Evolutionary conservation across 2,113 vertebrate species (phyloP).

Genomic region (Suncus etruscus): DNA sequence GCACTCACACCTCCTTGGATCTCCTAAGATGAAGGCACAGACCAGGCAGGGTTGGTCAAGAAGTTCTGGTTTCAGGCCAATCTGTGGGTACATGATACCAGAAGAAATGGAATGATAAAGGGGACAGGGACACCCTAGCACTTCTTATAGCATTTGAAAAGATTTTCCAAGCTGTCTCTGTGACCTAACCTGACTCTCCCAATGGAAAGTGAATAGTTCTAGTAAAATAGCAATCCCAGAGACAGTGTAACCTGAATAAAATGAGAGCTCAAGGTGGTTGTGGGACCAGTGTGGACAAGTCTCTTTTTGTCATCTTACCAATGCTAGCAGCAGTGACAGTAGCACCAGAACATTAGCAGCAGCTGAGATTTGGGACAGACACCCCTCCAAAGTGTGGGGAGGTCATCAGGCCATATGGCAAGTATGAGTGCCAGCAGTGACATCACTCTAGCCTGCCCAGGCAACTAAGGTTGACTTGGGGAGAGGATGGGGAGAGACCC

Average conservation of each 20-base stretch:
- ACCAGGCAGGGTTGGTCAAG: not conserved
- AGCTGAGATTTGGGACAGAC: not conserved
- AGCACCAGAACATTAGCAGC: not conserved
- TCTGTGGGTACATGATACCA: not conserved
- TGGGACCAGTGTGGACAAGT: no score
- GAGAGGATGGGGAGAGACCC: not conserved
- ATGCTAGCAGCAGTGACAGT: no score
- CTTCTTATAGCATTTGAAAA: constrained; percentile 75
- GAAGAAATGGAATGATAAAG: constrained; percentile 63
- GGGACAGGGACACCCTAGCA: constrained; percentile 44
- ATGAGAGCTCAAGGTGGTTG: not conserved
- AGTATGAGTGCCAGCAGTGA: not conserved
- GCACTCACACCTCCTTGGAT: rapidly evolving
- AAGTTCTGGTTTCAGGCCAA: not conserved
- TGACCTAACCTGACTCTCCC: constrained; percentile 72
- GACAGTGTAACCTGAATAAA: constrained; percentile 3
- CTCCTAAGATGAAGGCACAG: not conserved
- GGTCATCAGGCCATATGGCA: not conserved
- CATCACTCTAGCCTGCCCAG: no score
- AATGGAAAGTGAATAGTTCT: constrained; percentile 48
- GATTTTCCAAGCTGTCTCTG: constrained; percentile 27
- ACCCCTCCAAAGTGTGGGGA: not conserved
- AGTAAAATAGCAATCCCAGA: constrained; percentile 37
- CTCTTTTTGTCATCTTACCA: no score
- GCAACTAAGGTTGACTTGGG: no score